Base-by-base conservation (phyloP, 2,113 vertebrate species). In the Periophthalmodon schlosseri region DNA sequence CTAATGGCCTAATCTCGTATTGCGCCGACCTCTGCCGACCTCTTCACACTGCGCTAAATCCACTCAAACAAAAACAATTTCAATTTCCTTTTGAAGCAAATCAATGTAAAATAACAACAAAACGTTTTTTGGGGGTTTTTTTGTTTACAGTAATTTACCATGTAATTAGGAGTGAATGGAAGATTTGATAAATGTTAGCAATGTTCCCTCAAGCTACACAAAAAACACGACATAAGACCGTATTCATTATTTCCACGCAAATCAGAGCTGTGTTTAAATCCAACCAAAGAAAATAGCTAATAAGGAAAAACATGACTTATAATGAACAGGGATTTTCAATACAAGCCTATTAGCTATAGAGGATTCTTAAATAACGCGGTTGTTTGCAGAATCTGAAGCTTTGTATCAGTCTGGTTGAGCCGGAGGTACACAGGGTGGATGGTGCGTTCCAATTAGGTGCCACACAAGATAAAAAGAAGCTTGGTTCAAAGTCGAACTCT, bases 1-100 rank as follows among this genome's bases (percentile, higher is more conserved):
- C 81, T 88, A 91, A 91, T 91, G 89, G 86, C 78, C 89, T 90
- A 91, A 92, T 92, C 88, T 91, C 50, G 21, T 87, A 86, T 85
- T 81, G 63, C 58, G 66, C 64, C 77, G 87, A 87, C 89, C 90
- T 83, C 73, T 21, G 2, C 20, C 85, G 86, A 89, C 87, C 90
- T 87, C 83, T 85, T 89, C 83, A 84, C 87, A 84, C 87, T 54
- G 79, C 82, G 86, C 82, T 82, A 87, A 86, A 90, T 86, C 85
- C 75, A 80, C 79, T 76, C 83, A 75, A 68, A 88, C 67, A 86
- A 87, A 86, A 69, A 56, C 73, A 85, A 85, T 72, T 77, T 74
- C 63, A 0, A 7, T 46, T 72, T 73, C 36, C 50, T 85, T 84
- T 88, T 63, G 70, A 67, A 69, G 56, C 72, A 75, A 82, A 85